Evolutionary conservation across 2,888 invertebrate genomes (phyloP), one percentile per base, ranked within the genome.

Genomic region (Agonopterix arenella): DNA sequence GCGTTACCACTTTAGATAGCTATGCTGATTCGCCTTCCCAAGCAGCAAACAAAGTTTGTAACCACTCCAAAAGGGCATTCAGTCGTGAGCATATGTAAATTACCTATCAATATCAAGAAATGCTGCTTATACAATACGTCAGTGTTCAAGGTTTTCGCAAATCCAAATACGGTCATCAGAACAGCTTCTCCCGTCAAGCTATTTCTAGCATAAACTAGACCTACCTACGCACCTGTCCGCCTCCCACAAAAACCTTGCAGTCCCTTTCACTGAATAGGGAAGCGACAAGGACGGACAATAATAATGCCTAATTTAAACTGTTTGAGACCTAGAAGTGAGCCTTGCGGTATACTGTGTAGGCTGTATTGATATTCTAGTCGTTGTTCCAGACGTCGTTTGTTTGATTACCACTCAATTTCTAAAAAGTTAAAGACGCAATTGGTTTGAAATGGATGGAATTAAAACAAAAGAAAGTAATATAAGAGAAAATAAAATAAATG

Each of bases 341-440:
- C 81, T 81, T 80, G 79, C 49, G 63, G 73, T 55, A 77, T 53
- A 53, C 67, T 61, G 68, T 61, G 75, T 77, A 69, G 76, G 80
- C 52, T 61, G 48, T 1, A 50, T 40, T 48, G 28, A 28, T 28
- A 28, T 5, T 5, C 28, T 28, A 28, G 28, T 7, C 5, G 4
- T 28, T 7, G 7, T 28, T 28, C 5, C 28, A 28, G 28, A 7
- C 28, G 7, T 28, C 28, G 28, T 28, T 28, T 28, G 28, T 28
- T 28, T 28, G 28, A 28, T 1, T 28, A 4, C 18, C 18, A 18
- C 4, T 18, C 18, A 18, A 4, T 18, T 18, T 4, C 18, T 44
- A 18, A 44, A 11, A 11, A n/a, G 11, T n/a, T 13, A 13, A 13
- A 13, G 13, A 13, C 13, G 2, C 13, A 13, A 13, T 1, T 42